phyloP scores from a whole-genome alignment of 1,140 invertebrate genomes.

The Drosophila lini region DNA sequence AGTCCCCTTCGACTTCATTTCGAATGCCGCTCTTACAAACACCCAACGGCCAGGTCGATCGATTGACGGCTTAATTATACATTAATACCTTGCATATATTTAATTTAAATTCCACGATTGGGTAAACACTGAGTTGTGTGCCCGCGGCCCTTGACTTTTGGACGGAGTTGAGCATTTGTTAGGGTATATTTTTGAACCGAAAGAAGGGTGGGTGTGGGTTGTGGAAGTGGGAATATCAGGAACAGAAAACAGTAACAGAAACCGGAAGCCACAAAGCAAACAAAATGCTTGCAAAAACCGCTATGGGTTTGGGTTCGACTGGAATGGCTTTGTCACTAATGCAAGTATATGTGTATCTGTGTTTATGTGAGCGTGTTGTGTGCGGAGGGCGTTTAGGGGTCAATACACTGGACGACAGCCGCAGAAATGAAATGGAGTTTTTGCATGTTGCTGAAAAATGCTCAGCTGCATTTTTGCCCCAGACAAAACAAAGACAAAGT shows the following conservation, averaged over 20 bases:
- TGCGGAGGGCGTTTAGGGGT: slow-evolving; percentile 53
- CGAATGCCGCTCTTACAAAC: slow-evolving; percentile 8
- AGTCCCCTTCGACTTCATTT: slow-evolving; percentile 7
- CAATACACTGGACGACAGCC: slow-evolving; percentile 74
- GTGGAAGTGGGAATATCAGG: not conserved
- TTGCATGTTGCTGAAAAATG: slow-evolving; percentile 71
- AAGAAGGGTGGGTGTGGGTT: not conserved
- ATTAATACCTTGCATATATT: slow-evolving; percentile 13
- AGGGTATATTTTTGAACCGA: slow-evolving; percentile 1
- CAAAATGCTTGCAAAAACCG: slow-evolving; percentile 76
- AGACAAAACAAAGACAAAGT: slow-evolving; percentile 53
- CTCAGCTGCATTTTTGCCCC: slow-evolving; percentile 70
- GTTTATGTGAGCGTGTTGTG: not conserved
- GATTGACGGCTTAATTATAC: slow-evolving; percentile 27
- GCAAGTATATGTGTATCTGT: slow-evolving; percentile 11
- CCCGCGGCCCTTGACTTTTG: slow-evolving; percentile 12
- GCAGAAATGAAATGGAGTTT: slow-evolving; percentile 75
- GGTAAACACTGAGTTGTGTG: slow-evolving; percentile 6
- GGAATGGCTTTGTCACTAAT: slow-evolving; percentile 45
- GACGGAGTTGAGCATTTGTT: not conserved
- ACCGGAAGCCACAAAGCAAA: slow-evolving; percentile 80
- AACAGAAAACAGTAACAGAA: slow-evolving; percentile 64
- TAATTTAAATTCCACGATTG: slow-evolving; percentile 15
- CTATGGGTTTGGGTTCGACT: slow-evolving; percentile 27
- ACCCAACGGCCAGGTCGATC: slow-evolving; percentile 6